Conservation (phyloP, 2,113 vertebrate genomes). For the Regulus satrapa region DNA sequence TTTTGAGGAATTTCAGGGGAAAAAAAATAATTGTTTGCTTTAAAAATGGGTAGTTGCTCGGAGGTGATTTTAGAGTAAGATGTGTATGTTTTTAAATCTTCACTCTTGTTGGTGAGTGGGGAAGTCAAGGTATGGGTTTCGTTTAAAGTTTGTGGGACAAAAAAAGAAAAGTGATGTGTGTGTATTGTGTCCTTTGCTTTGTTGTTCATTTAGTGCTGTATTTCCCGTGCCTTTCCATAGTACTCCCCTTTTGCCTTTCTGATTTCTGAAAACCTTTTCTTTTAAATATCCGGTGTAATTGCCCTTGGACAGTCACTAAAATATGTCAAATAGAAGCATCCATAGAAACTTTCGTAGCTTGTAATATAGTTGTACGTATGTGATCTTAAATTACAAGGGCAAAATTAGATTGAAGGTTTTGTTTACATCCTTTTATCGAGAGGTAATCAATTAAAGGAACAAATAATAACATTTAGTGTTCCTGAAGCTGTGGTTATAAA, state of each 20-base stretch:
- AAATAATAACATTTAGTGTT: not conserved
- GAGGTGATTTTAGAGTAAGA: not conserved
- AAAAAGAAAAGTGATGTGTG: not conserved
- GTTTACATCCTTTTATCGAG: not conserved
- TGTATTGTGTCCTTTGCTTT: not conserved
- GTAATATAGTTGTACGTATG: not conserved
- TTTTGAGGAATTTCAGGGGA: not conserved
- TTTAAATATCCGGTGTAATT: not conserved
- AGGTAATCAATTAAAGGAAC: not conserved
- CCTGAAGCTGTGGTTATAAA: not conserved
- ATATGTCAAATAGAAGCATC: not conserved
- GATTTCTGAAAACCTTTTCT: not conserved
- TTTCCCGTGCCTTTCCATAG: not conserved
- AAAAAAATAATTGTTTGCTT: not conserved
- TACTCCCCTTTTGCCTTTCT: not conserved
- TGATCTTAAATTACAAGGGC: not conserved
- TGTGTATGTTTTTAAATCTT: not conserved
- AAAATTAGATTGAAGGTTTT: not conserved
- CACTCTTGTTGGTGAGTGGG: not conserved
- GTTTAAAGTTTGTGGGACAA: not conserved
- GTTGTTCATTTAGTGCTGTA: not conserved
- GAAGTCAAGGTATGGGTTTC: not conserved
- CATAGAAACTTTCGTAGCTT: not conserved
- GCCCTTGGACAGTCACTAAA: not conserved
- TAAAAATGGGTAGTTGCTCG: not conserved